Evolutionary conservation across 2,797 vertebrate genomes (phyloP).

Genomic region (Cuniculus paca): DNA sequence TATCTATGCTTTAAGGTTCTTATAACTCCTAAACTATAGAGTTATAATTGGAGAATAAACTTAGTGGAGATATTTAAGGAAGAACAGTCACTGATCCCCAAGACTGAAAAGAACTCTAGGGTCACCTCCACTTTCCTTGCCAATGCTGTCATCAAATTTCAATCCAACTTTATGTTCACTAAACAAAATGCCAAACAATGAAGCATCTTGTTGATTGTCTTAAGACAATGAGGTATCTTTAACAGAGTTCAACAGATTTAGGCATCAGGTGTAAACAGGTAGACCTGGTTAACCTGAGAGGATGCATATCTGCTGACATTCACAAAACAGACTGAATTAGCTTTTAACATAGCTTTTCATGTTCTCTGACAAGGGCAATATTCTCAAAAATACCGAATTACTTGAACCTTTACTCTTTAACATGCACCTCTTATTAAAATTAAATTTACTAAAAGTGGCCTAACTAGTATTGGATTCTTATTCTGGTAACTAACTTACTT

Average conservation of each 20-base stretch:
- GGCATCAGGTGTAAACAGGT: not conserved
- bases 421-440: not conserved
- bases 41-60: not conserved
- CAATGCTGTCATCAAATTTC: not conserved
- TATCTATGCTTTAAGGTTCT: not conserved
- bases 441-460: conserved; percentile 26
- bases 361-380: not conserved
- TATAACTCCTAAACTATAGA: not conserved
- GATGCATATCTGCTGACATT: not conserved
- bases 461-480: conserved; percentile 11
- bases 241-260: conserved; percentile 17
- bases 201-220: not conserved
- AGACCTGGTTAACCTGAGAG: not conserved
- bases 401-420: conserved; percentile 47
- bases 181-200: conserved; percentile 29
- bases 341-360: conserved; percentile 17
- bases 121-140: too few relatives aligned
- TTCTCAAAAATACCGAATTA: not conserved
- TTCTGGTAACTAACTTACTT: not conserved
- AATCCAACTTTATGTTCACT: not conserved
- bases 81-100: not conserved
- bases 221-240: not conserved
- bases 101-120: not conserved
- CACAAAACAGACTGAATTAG: conserved; percentile 10
- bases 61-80: not conserved